phyloP scores from a whole-genome alignment of 2,888 invertebrate genomes.

The Reticulitermes lucifugus region DNA sequence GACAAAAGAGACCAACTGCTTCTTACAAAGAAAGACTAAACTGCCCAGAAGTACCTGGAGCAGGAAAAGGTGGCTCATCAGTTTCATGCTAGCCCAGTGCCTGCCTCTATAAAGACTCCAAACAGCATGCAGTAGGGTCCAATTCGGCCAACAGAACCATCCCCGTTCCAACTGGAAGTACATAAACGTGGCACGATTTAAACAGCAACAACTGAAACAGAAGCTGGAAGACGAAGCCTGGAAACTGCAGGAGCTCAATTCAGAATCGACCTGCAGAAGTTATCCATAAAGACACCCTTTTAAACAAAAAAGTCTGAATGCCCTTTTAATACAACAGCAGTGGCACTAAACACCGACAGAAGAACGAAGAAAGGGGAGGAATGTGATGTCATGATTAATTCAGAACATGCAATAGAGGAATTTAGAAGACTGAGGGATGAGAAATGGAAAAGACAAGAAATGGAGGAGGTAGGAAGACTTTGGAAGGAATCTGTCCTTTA shows the following conservation, averaged over 20 bases:
- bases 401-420: slow-evolving; percentile 68
- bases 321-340: slow-evolving; percentile 60
- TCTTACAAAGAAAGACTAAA: no score
- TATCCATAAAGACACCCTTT: slow-evolving; percentile 73
- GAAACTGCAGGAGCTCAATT: slow-evolving; percentile 61
- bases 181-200: slow-evolving; percentile 11
- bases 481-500: no score
- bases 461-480: no score
- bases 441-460: no score
- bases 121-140: slow-evolving; percentile 69
- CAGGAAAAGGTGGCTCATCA: slow-evolving; percentile 71
- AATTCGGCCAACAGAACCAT: not conserved
- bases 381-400: slow-evolving; percentile 68
- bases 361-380: slow-evolving; percentile 72
- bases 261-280: slow-evolving; percentile 73
- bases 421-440: slow-evolving; percentile 59
- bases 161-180: not conserved
- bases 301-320: slow-evolving; percentile 68
- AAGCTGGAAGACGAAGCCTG: slow-evolving; percentile 18
- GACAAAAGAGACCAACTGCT: no score
- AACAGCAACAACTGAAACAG: not conserved
- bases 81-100: slow-evolving; percentile 73
- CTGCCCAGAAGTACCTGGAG: slow-evolving; percentile 63
- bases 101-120: not conserved
- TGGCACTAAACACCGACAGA: slow-evolving; percentile 74